phyloP scores from a whole-genome alignment of 1,140 invertebrate genomes.

The Teleopsis dalmanni region DNA sequence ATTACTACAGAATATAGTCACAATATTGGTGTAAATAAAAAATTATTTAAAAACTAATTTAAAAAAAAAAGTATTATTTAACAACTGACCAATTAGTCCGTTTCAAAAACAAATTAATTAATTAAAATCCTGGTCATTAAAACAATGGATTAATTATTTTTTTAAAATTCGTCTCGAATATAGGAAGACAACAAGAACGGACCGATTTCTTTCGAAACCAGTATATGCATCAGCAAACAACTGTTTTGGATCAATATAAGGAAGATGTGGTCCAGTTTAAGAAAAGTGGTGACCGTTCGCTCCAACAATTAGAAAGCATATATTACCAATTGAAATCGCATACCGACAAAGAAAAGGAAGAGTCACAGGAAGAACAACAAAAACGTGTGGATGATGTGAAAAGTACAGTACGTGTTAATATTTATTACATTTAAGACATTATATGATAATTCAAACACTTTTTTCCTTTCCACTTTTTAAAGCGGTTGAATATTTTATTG shows the following conservation, averaged over 20 bases:
- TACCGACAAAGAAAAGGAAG: constrained; percentile 19
- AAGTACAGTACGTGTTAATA: constrained; percentile 40
- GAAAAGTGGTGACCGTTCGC: constrained; percentile 39
- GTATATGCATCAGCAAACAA: constrained; percentile 50
- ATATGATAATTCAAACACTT: too few species aligned
- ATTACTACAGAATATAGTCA: too few species aligned
- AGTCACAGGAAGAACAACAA: constrained; percentile 37
- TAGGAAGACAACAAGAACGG: constrained; percentile 46
- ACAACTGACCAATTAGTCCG: too few species aligned
- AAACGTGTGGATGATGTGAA: constrained; percentile 46
- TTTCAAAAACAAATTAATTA: too few species aligned
- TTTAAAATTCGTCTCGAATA: not conserved
- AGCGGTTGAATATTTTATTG: too few species aligned
- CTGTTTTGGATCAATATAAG: constrained; percentile 46
- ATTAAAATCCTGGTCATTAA: too few species aligned
- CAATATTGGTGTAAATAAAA: too few species aligned
- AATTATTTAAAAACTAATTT: too few species aligned
- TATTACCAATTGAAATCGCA: constrained; percentile 35
- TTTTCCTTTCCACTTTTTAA: too few species aligned
- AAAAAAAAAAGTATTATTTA: too few species aligned
- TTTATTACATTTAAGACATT: too few species aligned
- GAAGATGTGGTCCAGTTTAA: constrained; percentile 42
- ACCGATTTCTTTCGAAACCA: constrained; percentile 49
- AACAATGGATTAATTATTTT: too few species aligned
- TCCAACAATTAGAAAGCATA: constrained; percentile 35